Conservation (phyloP, 2,888 invertebrate species). For the Drosophila nr. perissopoda region DNA sequence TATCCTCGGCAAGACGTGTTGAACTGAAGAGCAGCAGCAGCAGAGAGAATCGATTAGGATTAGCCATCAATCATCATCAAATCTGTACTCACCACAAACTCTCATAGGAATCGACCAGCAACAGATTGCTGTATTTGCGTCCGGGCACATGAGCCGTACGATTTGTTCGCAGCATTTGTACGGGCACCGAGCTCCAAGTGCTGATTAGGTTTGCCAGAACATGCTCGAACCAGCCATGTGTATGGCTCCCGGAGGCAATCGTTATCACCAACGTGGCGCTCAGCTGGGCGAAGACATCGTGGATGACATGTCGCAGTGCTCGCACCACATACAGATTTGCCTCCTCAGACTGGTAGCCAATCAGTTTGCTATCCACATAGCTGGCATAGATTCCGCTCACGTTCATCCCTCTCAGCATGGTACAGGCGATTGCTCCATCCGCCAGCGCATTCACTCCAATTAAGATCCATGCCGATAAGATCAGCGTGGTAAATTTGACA, state of each 20-base stretch:
- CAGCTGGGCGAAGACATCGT: constrained; percentile 56
- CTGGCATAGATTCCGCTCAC: constrained; percentile 39
- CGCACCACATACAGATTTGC: constrained; percentile 48
- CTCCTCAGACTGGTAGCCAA: constrained; percentile 57
- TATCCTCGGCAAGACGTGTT: constrained; percentile 56
- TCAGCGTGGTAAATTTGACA: constrained; percentile 7
- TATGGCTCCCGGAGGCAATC: constrained; percentile 16
- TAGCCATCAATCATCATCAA: background rate
- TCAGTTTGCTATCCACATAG: constrained; percentile 44
- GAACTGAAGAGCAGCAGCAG: constrained; percentile 25
- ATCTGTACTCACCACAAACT: constrained; percentile 51
- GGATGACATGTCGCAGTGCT: constrained; percentile 52
- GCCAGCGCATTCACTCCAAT: background rate
- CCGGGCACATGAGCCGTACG: constrained; percentile 42
- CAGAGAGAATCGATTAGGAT: background rate
- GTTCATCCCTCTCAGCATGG: constrained; percentile 21
- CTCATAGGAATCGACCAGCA: constrained; percentile 71
- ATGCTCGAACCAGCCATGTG: constrained; percentile 53
- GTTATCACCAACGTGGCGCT: constrained; percentile 57
- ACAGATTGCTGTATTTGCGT: constrained; percentile 54
- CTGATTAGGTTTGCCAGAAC: constrained; percentile 41
- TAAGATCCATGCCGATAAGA: constrained; percentile 1
- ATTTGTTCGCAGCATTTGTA: constrained; percentile 51
- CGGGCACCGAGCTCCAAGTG: constrained; percentile 45
- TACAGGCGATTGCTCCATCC: background rate